Conservation (phyloP, 23 tunicate species). For the Halocynthia roretzi region DNA sequence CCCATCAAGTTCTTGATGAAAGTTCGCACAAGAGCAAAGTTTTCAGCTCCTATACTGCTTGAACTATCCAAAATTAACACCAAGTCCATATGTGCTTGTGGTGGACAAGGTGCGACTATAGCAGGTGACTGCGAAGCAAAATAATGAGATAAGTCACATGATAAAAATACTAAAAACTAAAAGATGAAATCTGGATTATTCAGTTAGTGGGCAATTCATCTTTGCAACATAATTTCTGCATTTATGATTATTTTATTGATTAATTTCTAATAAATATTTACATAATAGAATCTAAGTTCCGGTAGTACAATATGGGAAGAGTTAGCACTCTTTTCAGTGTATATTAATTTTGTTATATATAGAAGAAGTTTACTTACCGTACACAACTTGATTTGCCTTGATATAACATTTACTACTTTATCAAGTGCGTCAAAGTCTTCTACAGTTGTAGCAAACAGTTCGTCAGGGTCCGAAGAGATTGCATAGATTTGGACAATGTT, state of each 20-base stretch:
- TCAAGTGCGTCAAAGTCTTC: constrained; percentile 54
- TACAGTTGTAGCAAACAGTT: constrained; percentile 54
- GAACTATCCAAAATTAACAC: constrained; percentile 80
- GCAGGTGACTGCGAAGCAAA: constrained; percentile 1
- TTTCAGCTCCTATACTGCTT: constrained; percentile 42
- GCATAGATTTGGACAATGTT: constrained; percentile 41
- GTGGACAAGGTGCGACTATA: constrained; percentile 49
- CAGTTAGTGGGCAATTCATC: too few species aligned
- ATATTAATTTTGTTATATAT: too few species aligned
- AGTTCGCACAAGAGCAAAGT: constrained; percentile 41
- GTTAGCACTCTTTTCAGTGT: too few species aligned
- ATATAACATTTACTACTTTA: constrained; percentile 30
- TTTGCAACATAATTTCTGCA: too few species aligned
- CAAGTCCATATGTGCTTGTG: constrained; percentile 59
- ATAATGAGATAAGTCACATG: not conserved
- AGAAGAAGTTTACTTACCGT: constrained; percentile 12
- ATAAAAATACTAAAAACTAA: too few species aligned
- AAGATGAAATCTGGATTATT: too few species aligned
- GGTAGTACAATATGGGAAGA: too few species aligned
- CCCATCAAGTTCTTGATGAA: constrained; percentile 41
- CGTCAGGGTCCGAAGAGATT: constrained; percentile 76
- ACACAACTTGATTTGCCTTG: constrained; percentile 57
- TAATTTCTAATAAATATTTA: too few species aligned
- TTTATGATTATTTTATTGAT: too few species aligned
- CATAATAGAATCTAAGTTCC: too few species aligned